Evolutionary conservation across 2,797 vertebrate genomes (phyloP).

Genomic region (Melanotaenia nigrans): DNA sequence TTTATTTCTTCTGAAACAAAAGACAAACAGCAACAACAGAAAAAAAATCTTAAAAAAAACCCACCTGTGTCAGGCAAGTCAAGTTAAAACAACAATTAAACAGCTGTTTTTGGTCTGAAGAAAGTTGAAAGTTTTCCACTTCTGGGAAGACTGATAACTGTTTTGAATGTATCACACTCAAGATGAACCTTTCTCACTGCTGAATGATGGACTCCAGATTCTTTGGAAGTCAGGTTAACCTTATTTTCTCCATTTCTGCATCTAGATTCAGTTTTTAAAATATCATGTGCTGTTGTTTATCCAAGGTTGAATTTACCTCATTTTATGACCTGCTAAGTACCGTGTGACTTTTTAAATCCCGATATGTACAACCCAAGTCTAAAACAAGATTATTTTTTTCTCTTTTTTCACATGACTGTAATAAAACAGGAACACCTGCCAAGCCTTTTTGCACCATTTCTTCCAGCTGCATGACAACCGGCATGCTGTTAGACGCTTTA

Average conservation of each 20-base stretch:
- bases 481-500: slow-evolving; percentile 10
- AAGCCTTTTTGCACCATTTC: slow-evolving; percentile 1
- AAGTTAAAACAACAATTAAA: too few relatives aligned
- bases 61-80: too few relatives aligned
- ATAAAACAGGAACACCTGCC: slow-evolving; percentile 1
- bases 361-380: background rate
- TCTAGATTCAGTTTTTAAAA: background rate
- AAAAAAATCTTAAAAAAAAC: too few relatives aligned
- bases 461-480: background rate
- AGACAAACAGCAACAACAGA: too few relatives aligned
- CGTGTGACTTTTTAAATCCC: background rate
- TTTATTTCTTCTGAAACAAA: too few relatives aligned
- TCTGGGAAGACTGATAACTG: background rate
- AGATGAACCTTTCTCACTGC: background rate
- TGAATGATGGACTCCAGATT: background rate
- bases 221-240: background rate
- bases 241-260: background rate
- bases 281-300: background rate
- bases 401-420: background rate
- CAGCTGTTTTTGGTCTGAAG: too few relatives aligned
- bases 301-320: background rate
- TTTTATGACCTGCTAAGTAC: background rate
- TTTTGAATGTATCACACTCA: background rate
- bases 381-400: background rate
- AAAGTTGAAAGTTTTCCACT: too few relatives aligned